Conservation (phyloP, 2,797 vertebrate species). For the Lutjanus argentimaculatus region DNA sequence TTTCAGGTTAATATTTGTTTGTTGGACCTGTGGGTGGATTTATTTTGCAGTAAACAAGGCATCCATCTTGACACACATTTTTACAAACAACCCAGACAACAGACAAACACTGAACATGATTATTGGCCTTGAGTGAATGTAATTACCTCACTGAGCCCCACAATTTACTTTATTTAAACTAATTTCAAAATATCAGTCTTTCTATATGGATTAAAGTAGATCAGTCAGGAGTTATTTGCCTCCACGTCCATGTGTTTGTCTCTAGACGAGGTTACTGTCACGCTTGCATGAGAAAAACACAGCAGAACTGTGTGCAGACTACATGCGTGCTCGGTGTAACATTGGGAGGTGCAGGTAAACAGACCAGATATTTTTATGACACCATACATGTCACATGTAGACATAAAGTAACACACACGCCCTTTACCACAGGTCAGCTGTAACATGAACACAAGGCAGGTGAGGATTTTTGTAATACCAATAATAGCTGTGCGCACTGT, state of each 20-base stretch:
- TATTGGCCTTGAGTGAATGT: not conserved
- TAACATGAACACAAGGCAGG: constrained; percentile 40
- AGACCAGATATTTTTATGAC: constrained; percentile 42
- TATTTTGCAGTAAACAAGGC: too few relatives aligned
- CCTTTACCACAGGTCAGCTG: constrained; percentile 20
- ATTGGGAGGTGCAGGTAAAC: constrained; percentile 46
- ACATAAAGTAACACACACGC: constrained; percentile 17
- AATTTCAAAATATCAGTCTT: not conserved
- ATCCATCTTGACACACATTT: too few relatives aligned
- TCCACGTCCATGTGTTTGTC: too few relatives aligned
- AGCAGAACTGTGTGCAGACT: not conserved
- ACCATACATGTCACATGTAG: constrained; percentile 23
- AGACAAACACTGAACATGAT: too few relatives aligned
- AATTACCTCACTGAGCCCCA: not conserved
- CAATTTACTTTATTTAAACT: not conserved
- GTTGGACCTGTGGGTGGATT: too few relatives aligned
- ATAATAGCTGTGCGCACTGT: constrained; percentile 9
- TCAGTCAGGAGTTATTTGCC: not conserved
- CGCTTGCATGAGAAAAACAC: constrained; percentile 17
- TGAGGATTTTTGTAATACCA: constrained; percentile 25
- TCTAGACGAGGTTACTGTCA: not conserved
- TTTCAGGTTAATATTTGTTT: too few relatives aligned
- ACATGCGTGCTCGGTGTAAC: constrained; percentile 11
- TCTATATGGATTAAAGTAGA: not conserved
- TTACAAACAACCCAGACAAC: too few relatives aligned